These are phyloP conservation scores for Ctenopoma kingsleyae DNA, from an alignment of 2,797 vertebrate species.

Conservation along the genomic window DNA sequence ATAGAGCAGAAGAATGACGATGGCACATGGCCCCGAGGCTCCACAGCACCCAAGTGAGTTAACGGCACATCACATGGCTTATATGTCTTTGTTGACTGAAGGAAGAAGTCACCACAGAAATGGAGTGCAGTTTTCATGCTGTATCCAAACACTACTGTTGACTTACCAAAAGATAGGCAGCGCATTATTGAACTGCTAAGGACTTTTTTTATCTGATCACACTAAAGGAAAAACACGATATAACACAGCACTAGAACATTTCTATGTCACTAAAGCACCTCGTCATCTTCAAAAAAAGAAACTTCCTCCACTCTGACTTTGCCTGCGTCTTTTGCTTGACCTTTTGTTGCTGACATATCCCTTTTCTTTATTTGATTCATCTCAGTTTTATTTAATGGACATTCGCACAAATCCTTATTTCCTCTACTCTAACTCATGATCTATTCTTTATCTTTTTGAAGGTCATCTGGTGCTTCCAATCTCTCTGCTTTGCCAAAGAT, in stretches of 20 bases:
- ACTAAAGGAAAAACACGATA: neutral
- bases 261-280: constrained; percentile 39
- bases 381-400: constrained; percentile 64
- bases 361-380: constrained; percentile 63
- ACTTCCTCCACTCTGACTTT: constrained; percentile 30
- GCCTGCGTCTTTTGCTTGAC: constrained; percentile 60
- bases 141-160: neutral
- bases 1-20: constrained; percentile 99
- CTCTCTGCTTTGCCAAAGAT: constrained; percentile 99
- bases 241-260: constrained; percentile 16
- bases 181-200: neutral
- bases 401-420: constrained; percentile 52
- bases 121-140: constrained; percentile 4
- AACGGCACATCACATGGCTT: constrained; percentile 23
- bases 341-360: constrained; percentile 70
- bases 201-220: neutral
- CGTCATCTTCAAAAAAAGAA: constrained; percentile 48
- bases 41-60: constrained; percentile 94
- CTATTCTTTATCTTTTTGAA: constrained; percentile 96
- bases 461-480: constrained; percentile 98
- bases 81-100: constrained; percentile 20
- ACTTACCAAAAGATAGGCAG: neutral
- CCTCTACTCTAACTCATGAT: constrained; percentile 87
- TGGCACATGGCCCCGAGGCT: constrained; percentile 96
- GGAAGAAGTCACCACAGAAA: constrained; percentile 24